A percentile compares a stretch with the other conserved stretches of the same genome.
Conservation (phyloP, 2,888 invertebrate species). For the Diogma glabrata region DNA sequence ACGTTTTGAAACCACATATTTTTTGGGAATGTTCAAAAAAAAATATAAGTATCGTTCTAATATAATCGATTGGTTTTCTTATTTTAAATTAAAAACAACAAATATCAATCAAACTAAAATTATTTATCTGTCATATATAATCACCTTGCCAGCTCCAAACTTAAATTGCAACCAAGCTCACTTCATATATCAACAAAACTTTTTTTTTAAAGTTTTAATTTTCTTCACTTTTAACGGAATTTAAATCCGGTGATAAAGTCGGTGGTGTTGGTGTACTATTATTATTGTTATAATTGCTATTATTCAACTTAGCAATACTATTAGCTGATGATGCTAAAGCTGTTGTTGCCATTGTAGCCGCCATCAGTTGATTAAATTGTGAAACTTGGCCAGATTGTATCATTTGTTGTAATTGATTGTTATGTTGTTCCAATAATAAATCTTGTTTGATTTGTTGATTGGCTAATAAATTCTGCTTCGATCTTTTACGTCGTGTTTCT, state of each 20-base stretch:
- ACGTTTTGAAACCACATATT: too few species aligned
- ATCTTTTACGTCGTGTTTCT: slow-evolving; percentile 35
- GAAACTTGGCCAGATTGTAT: not conserved
- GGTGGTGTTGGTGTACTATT: slow-evolving; percentile 14
- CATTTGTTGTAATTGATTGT: slow-evolving; percentile 8
- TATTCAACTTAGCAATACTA: slow-evolving; percentile 10
- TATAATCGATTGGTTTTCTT: too few species aligned
- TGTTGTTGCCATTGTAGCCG: too few species aligned
- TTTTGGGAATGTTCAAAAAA: too few species aligned
- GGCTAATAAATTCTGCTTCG: slow-evolving; percentile 26
- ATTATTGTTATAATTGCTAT: slow-evolving; percentile 13
- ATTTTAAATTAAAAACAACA: not conserved
- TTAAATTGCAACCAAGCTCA: too few species aligned
- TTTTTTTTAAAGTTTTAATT: too few species aligned
- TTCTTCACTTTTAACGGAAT: slow-evolving; percentile 6
- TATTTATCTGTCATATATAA: too few species aligned
- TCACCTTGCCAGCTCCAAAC: too few species aligned
- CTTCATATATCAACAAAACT: too few species aligned
- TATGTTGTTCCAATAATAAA: slow-evolving; percentile 3
- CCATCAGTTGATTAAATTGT: slow-evolving; percentile 16
- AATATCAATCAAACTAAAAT: too few species aligned
- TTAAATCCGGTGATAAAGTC: not conserved
- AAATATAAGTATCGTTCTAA: too few species aligned
- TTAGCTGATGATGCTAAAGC: slow-evolving; percentile 13
- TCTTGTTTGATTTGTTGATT: slow-evolving; percentile 18